Conservation (phyloP, 2,888 invertebrate species). For the Lasioglossum morio region DNA sequence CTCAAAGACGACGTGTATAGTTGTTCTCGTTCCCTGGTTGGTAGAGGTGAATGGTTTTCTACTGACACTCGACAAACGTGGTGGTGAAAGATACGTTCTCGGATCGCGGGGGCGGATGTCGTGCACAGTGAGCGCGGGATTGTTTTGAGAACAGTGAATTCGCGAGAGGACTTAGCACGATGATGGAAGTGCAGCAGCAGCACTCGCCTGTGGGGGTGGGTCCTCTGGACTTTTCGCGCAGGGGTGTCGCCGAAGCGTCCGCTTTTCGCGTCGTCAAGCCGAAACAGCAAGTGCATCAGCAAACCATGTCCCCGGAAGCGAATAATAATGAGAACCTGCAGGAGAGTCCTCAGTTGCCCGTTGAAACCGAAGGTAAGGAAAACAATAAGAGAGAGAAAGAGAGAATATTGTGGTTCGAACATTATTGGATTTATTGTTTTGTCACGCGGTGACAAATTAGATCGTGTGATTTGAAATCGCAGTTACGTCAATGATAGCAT, state of each 20-base stretch:
- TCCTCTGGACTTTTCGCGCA: slow-evolving; percentile 83
- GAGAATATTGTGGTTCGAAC: not conserved
- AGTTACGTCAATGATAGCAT: slow-evolving; percentile 14
- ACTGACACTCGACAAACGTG: slow-evolving; percentile 16
- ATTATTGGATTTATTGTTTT: not conserved
- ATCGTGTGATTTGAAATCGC: slow-evolving; percentile 52
- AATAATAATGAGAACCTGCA: slow-evolving; percentile 78
- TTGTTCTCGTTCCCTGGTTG: slow-evolving; percentile 31
- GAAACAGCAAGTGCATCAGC: slow-evolving; percentile 80
- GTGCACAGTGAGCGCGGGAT: slow-evolving; percentile 63
- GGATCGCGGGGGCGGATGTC: slow-evolving; percentile 58
- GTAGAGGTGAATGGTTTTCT: slow-evolving; percentile 43
- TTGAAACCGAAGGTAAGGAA: slow-evolving; percentile 76
- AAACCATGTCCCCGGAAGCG: slow-evolving; percentile 73
- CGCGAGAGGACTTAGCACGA: slow-evolving; percentile 64
- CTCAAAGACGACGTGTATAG: slow-evolving; percentile 23
- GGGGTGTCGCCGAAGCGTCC: slow-evolving; percentile 83
- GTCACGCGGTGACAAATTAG: not conserved
- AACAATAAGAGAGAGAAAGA: not conserved
- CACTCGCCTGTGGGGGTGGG: slow-evolving; percentile 84
- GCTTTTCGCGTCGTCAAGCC: slow-evolving; percentile 83
- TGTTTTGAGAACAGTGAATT: slow-evolving; percentile 55
- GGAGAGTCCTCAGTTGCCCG: slow-evolving; percentile 75
- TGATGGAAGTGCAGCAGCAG: slow-evolving; percentile 83
- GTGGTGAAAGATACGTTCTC: slow-evolving; percentile 29